A percentile compares a stretch with the other conserved stretches of the same genome.
These are phyloP conservation scores for Cephalopterus ornatus DNA, from an alignment of 2,113 vertebrate species.

Conservation along the genomic window DNA sequence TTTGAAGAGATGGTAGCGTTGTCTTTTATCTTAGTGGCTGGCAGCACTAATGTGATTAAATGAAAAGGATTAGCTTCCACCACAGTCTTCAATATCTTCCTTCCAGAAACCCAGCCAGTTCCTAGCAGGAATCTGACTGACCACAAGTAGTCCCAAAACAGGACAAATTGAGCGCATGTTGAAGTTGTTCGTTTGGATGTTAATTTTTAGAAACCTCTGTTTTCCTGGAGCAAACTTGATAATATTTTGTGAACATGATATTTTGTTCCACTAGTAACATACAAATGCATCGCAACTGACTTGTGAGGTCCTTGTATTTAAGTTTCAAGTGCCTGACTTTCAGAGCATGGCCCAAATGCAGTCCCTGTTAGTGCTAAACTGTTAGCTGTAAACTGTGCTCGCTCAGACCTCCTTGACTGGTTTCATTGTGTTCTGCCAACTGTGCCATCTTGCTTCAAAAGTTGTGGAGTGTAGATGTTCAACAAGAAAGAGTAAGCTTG, in stretches of 20 bases:
- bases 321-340: not conserved
- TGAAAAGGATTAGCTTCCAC: not conserved
- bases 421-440: not conserved
- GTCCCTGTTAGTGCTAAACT: not conserved
- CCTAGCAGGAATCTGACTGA: not conserved
- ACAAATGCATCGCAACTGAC: not conserved
- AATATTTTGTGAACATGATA: fast-evolving
- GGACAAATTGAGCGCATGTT: not conserved
- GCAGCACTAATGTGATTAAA: not conserved
- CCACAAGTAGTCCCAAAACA: not conserved
- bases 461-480: not conserved
- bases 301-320: not conserved
- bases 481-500: not conserved
- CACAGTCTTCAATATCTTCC: not conserved
- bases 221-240: not conserved
- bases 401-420: not conserved
- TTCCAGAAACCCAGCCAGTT: not conserved
- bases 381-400: not conserved
- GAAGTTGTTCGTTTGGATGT: not conserved
- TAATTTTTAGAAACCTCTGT: not conserved
- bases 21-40: not conserved
- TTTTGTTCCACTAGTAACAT: not conserved
- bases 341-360: not conserved
- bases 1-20: not conserved
- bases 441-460: not conserved